Conservation (phyloP, 2,888 invertebrate species). For the Dolomedes plantarius region DNA sequence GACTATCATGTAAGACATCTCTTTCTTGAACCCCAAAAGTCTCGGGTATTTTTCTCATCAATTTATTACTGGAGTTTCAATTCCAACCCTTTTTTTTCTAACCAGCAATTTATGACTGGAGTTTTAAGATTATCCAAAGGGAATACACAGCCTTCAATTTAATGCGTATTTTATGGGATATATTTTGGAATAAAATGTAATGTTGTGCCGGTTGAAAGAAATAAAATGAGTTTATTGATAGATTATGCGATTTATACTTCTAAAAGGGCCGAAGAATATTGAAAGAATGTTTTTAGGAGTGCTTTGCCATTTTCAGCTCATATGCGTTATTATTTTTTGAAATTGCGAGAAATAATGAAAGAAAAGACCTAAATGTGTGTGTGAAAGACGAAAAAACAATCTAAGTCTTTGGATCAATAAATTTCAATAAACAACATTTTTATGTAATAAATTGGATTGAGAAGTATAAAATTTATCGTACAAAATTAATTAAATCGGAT, state of each 20-base stretch:
- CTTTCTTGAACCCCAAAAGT: conserved; percentile 21
- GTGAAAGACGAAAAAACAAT: too few species aligned
- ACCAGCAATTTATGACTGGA: conserved; percentile 1
- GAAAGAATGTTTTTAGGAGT: too few species aligned
- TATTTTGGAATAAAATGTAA: conserved; percentile 1
- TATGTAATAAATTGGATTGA: too few species aligned
- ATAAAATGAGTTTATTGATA: neutral
- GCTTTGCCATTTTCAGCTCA: too few species aligned
- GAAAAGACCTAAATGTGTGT: too few species aligned
- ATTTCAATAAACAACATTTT: too few species aligned
- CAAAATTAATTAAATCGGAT: too few species aligned
- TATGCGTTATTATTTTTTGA: too few species aligned
- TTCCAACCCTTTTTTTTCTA: neutral
- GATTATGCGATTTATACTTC: neutral
- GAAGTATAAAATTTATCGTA: too few species aligned
- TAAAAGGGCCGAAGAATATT: neutral
- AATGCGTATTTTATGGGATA: conserved; percentile 8
- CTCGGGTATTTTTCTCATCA: neutral
- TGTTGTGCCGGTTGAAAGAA: neutral
- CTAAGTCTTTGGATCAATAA: too few species aligned
- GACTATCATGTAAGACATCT: conserved; percentile 63
- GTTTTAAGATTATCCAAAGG: conserved; percentile 11
- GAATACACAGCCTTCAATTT: conserved; percentile 12
- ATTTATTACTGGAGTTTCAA: conserved; percentile 5
- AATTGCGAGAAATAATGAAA: too few species aligned